These are phyloP conservation scores for Trimorus sp. DNA, from an alignment of 2,888 invertebrate species.

Conservation along the genomic window DNA sequence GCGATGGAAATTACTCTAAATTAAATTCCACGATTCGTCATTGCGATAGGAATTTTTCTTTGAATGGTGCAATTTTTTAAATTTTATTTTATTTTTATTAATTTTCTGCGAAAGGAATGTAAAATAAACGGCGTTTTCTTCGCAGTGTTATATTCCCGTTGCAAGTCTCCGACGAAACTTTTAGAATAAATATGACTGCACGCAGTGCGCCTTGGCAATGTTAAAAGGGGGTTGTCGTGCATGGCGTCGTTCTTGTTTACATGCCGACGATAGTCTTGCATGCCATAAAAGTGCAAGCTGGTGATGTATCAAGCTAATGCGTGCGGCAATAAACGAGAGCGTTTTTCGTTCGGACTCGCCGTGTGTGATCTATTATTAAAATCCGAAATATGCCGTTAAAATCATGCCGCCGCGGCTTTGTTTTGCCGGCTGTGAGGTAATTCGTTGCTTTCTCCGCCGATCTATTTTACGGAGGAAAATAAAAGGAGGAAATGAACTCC, in stretches of 20 bases:
- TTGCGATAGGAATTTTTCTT: too few relatives aligned
- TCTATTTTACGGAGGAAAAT: conserved; percentile 13
- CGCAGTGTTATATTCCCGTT: too few relatives aligned
- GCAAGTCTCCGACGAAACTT: not conserved
- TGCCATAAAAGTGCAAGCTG: conserved; percentile 64
- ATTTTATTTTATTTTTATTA: too few relatives aligned
- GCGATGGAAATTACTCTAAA: too few relatives aligned
- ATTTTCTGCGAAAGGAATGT: too few relatives aligned
- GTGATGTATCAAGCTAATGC: conserved; percentile 43
- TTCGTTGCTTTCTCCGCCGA: not conserved
- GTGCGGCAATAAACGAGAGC: conserved; percentile 38
- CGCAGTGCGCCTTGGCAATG: conserved; percentile 6
- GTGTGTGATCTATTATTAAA: conserved; percentile 42
- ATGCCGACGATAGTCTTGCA: conserved; percentile 45
- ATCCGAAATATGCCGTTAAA: conserved; percentile 20
- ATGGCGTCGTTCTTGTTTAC: conserved; percentile 62
- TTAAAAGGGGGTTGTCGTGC: conserved; percentile 52
- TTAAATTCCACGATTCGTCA: too few relatives aligned
- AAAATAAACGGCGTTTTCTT: too few relatives aligned
- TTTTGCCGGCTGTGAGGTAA: conserved; percentile 1
- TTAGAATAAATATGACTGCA: conserved; percentile 26
- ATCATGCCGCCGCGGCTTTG: conserved; percentile 10
- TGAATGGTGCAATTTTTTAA: too few relatives aligned
- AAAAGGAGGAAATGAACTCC: conserved; percentile 5
- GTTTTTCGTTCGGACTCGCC: conserved; percentile 16